Base-by-base conservation (phyloP, 1,140 invertebrate species). In the Vanessa atalanta region DNA sequence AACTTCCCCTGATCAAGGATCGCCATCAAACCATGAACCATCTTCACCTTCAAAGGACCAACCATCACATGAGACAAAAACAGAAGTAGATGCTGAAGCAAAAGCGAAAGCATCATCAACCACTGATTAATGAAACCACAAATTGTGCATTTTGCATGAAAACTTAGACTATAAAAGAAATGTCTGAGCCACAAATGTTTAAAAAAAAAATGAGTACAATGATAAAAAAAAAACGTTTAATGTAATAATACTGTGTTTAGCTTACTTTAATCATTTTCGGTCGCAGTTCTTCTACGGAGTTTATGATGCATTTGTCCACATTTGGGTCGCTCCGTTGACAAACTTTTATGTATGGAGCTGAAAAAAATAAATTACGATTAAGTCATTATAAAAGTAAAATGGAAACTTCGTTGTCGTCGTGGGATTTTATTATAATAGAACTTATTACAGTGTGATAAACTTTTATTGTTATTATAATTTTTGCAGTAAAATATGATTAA, bases 281-380 rank as follows among this genome's bases (percentile, higher is more conserved):
- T 68, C 94, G 91, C 5, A 96, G 82, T 26, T 93, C 86, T 48
- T 96, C 94, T 7, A 96, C 94, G 0, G 95, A 94, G 67, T 95
- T 94, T 55, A 93, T 93, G 66, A 96, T 95, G 81, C 96, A 96
- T 71, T 92, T 91, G 77, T 95, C 93, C 48, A 96, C 91, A 12
- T 95, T 89, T 0, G 95, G 94, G 83, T 96, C 94, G 61, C 89
- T 93, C 73, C 94, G 93, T 79, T 94, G 94, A 79, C 95, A 96
- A 53, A 95, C 84, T 79, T 95, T 94, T 73, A 96, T 95, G 81
- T 95, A 96, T 12, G 95, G 86, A 16, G 96, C 96, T 96, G 90
- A 51, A 93, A 93, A 37, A 81, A 64, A 14, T 60, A 70, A 69
- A 57, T 43, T 9, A 11, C 1, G 0, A 6, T 43, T 43, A 43